Evolutionary conservation across 2,888 invertebrate genomes (phyloP).

Genomic region (Phortica magna): DNA sequence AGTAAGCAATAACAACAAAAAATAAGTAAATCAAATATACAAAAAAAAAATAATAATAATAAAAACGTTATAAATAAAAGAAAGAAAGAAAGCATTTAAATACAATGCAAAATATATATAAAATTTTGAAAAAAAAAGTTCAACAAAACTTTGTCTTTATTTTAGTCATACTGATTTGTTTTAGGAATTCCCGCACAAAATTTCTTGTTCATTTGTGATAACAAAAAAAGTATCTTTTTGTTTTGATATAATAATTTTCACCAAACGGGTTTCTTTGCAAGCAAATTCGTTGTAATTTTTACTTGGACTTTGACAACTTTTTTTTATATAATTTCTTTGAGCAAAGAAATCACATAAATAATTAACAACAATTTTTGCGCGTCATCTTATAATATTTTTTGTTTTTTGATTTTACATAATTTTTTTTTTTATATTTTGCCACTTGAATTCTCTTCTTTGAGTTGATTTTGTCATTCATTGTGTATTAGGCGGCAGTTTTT

Average conservation of each 20-base stretch:
- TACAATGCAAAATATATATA: conserved; percentile 12
- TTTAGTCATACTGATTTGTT: conserved; percentile 63
- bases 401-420: not conserved
- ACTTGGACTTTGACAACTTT: not conserved
- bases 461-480: too few relatives aligned
- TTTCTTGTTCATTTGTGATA: conserved; percentile 20
- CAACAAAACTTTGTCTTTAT: conserved; percentile 47
- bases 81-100: conserved; percentile 58
- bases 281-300: not conserved
- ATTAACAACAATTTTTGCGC: not conserved
- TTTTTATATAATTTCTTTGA: not conserved
- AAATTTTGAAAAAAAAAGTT: conserved; percentile 43
- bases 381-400: not conserved
- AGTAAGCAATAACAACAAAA: conserved; percentile 3
- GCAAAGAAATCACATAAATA: not conserved
- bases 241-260: conserved; percentile 58
- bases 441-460: not conserved
- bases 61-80: conserved; percentile 37
- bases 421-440: not conserved
- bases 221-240: conserved; percentile 52
- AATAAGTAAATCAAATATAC: not conserved
- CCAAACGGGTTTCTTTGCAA: conserved; percentile 31
- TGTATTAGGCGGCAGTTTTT: not conserved
- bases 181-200: conserved; percentile 61
- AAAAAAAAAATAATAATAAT: conserved; percentile 18